Evolutionary conservation across 2,888 invertebrate genomes (phyloP).

Genomic region (Xestia xanthographa): DNA sequence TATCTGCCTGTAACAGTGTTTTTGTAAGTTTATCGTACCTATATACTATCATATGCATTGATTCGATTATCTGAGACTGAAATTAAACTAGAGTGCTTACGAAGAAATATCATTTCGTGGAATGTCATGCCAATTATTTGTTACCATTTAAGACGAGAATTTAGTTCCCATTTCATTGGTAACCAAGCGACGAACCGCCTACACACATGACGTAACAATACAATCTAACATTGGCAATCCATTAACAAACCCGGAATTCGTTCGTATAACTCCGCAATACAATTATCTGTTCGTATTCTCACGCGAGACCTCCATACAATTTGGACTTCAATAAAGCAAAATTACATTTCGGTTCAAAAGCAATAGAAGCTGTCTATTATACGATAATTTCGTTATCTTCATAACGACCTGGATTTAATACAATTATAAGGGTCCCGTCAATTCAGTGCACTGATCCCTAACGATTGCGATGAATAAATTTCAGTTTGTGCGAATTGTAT

Average conservation of each 20-base stretch:
- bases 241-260: conserved; percentile 2
- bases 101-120: not conserved
- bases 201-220: not conserved
- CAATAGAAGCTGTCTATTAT: conserved; percentile 14
- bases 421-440: conserved; percentile 19
- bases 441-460: conserved; percentile 11
- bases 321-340: not conserved
- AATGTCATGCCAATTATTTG: not conserved
- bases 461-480: conserved; percentile 4
- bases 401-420: conserved; percentile 24
- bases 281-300: conserved; percentile 13
- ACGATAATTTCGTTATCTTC: conserved; percentile 11
- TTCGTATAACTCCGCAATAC: not conserved
- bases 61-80: not conserved
- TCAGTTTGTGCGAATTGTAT: conserved; percentile 1
- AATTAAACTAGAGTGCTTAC: not conserved
- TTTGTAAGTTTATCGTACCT: no score
- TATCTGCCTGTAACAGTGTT: no score
- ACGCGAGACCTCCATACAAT: not conserved
- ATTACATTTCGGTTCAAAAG: conserved; percentile 7
- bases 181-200: not conserved
- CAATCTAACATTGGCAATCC: conserved; percentile 10
- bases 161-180: not conserved
- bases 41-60: no score
- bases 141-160: not conserved